Evolutionary conservation across 2,797 vertebrate species (phyloP).

Genomic region (Morelia viridis): DNA sequence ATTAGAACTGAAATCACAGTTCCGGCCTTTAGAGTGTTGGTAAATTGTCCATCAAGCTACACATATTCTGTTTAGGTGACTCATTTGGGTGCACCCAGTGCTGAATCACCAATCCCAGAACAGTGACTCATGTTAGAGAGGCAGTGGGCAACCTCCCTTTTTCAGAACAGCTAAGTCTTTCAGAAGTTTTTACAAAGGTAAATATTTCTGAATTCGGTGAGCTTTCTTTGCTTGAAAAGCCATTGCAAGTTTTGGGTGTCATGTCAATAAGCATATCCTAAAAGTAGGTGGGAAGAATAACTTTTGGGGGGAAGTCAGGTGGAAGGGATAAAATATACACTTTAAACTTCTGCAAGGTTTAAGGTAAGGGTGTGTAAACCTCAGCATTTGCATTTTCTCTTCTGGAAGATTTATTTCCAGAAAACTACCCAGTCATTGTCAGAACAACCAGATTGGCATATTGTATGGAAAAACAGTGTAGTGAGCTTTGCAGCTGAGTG

Average conservation of each 20-base stretch:
- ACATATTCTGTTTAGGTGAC: neutral
- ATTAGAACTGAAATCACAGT: neutral
- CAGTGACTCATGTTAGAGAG: neutral
- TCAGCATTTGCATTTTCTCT: neutral
- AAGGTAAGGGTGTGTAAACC: neutral
- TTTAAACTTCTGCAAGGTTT: neutral
- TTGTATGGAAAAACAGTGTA: neutral
- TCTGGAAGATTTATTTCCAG: neutral
- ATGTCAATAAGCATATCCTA: neutral
- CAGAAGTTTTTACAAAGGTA: neutral
- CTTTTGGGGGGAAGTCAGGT: neutral
- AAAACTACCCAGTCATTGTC: neutral
- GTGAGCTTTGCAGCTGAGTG: neutral
- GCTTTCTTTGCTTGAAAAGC: neutral
- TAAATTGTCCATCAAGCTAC: neutral
- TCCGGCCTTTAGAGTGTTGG: neutral
- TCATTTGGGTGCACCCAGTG: neutral
- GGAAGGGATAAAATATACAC: neutral
- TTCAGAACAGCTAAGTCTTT: neutral
- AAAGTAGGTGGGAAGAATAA: neutral
- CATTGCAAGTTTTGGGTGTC: neutral
- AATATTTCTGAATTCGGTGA: neutral
- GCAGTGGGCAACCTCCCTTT: neutral
- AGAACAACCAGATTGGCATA: neutral
- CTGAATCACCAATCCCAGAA: neutral